Evolutionary conservation across 1,140 invertebrate species (phyloP), one percentile per base, ranked within the genome.

Genomic region (Nylanderia fulva): DNA sequence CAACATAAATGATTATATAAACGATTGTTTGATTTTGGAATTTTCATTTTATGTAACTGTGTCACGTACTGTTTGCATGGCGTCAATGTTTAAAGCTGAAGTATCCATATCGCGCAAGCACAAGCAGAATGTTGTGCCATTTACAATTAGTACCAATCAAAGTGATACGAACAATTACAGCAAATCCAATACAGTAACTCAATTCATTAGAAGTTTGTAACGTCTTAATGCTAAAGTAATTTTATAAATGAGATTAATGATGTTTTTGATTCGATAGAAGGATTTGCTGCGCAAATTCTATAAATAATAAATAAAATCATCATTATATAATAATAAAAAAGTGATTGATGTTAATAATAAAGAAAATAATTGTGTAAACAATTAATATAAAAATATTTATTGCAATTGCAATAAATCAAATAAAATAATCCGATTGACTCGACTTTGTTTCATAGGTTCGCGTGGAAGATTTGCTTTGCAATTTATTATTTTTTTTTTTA

Each of bases 11-110:
- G 52, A 54, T 68, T 15, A 15, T 27, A 52, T 33, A 52, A 52
- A 21, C 24, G 48, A 82, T 60, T 82, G 52, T 82, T 82, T 82
- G 36, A 82, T 82, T 82, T 72, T 11, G 66, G 7, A 60, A 82
- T 33, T 72, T 82, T 33, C 52, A 82, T 82, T 71, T 82, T 82
- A 71, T 29, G 77, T 33, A 82, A 82, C 52, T 71, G n/a, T 72
- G 66, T 39, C 77, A 54, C 64, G 64, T 56, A 64, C 33, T 42
- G 21, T 79, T 68, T 54, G 33, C 7, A 11, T 42, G 8, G 13
- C n/a, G 13, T 56, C 33, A n/a, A 71, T 24, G 54, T 29, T 82
- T 82, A 72, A 82, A 82, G 36, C 54, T 6, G 66, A 82, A 42
- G n/a, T 45, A 13, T 2, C 11, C 21, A n/a, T 48, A 33, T 82